Conservation (phyloP, 2,797 vertebrate genomes). For the Lithobates sylvaticus region DNA sequence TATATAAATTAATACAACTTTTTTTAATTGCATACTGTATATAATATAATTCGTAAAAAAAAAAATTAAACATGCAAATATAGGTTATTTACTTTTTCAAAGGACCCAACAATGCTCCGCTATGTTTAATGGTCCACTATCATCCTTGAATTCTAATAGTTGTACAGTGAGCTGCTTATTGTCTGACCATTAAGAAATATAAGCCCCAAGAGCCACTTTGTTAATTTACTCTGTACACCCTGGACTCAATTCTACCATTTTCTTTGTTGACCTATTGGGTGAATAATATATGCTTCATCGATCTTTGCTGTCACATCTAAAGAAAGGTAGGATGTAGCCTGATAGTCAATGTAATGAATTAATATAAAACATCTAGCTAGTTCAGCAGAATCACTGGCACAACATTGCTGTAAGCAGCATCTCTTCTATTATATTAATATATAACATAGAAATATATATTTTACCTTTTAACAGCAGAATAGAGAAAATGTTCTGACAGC, state of each 20-base stretch:
- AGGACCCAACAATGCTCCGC: too few relatives aligned
- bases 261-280: slow-evolving; percentile 48
- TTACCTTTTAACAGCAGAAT: slow-evolving; percentile 26
- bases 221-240: slow-evolving; percentile 47
- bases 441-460: slow-evolving; percentile 7
- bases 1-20: too few relatives aligned
- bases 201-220: slow-evolving; percentile 39
- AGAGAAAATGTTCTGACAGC: slow-evolving; percentile 45
- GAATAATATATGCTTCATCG: slow-evolving; percentile 57
- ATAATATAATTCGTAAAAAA: too few relatives aligned
- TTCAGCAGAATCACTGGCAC: slow-evolving; percentile 28
- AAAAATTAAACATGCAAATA: too few relatives aligned
- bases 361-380: slow-evolving; percentile 26
- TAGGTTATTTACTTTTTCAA: too few relatives aligned
- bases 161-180: slow-evolving; percentile 37
- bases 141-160: slow-evolving; percentile 9
- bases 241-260: slow-evolving; percentile 49
- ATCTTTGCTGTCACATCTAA: slow-evolving; percentile 49
- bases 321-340: slow-evolving; percentile 19
- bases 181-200: slow-evolving; percentile 42
- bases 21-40: too few relatives aligned
- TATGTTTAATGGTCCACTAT: background rate
- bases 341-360: slow-evolving; percentile 12
- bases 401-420: slow-evolving; percentile 1
- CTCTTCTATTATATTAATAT: slow-evolving; percentile 53